Base-by-base conservation (phyloP, 2,888 invertebrate genomes). In the Agrochola circellaris region DNA sequence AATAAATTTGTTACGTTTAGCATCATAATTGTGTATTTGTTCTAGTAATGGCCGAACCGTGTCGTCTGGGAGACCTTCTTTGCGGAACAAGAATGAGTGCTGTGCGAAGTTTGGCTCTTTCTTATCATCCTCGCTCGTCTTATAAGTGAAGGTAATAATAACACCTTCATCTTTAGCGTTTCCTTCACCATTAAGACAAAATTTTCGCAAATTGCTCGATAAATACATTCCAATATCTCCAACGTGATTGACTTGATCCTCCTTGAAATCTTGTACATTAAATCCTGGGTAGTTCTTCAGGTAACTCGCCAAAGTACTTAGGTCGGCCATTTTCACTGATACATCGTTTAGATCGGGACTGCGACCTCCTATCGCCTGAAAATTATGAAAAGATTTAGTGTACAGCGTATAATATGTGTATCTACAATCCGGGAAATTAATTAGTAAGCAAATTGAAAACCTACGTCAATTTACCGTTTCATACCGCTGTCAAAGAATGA, bases 121-220 rank as follows among this genome's bases (percentile, higher is more conserved):
- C 0, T 38, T 23, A 20, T 9, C 38, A 38, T 23, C 72, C 8
- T 61, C 58, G 17, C 20, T 45, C 0, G 58, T 2, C 74, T 62
- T 76, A 61, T 88, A 92, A 38, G 84, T 61, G 0, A 93, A 61
- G 0, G 87, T 90, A 1, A 94, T 26, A 2, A 93, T 61, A 0
- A 90, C 68, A 0, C 91, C 93, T 82, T 93, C 92, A 2, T 92
- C 92, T 1, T 74, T 62, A 0, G 89, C 85, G 8, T 89, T 78
- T 0, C 90, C 92, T 8, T 83, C 73, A 3, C 72, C 69, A 17
- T 88, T 83, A 45, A 85, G 88, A 0, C 93, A 76, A 73, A 89
- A 93, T 20, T 92, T 85, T 0, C 90, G 82, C 2, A 94, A 70
- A 67, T 90, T 92, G 17, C 88, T 86, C 0, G 94, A 93, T 8